Base-by-base conservation (phyloP, 1,140 invertebrate genomes). In the Episyrphus balteatus region DNA sequence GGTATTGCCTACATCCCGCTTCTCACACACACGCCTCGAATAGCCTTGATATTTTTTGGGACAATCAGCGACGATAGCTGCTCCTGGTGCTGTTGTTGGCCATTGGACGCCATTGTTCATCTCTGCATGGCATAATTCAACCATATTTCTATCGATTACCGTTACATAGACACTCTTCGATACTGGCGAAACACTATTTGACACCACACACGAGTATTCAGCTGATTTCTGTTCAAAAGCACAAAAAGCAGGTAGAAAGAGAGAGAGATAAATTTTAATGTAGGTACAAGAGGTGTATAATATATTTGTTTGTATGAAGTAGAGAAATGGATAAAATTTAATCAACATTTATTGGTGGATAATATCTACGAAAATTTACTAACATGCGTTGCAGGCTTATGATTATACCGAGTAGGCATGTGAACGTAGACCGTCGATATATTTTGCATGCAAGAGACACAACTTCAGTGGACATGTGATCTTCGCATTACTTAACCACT, bases 51-150 rank as follows among this genome's bases (percentile, higher is more conserved):
- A 70, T 55, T 75, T 62, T 40, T 65, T 56, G 13, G 81, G 81
- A 50, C 81, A 83, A 18, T 78, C 73, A 14, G 76, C 62, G 10
- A 79, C 55, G 13, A 76, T 76, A 42, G 75, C 71, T 0, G 75
- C 73, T 3, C 79, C 78, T 0, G 80, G 78, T 1, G 76, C 76
- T 10, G 80, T 80, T 34, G 77, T 72, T 2, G 75, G 74, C 81
- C 81, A 83, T 37, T 62, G 52, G 2, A 78, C 63, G 5, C 71
- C 71, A 56, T 73, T 73, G 12, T 65, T 61, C 15, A 58, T 59
- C 47, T 73, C 72, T 31, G 57, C 59, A 2, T 55, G 54, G 52
- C 79, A 81, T 9, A 79, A 71, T 12, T 77, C 76, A 14, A 77
- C 71, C 2, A 72, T 54, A 14, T 73, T 74, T 10, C 71, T 66